These are phyloP conservation scores for Albula glossodonta DNA, from an alignment of 2,113 vertebrate genomes.

Conservation along the genomic window DNA sequence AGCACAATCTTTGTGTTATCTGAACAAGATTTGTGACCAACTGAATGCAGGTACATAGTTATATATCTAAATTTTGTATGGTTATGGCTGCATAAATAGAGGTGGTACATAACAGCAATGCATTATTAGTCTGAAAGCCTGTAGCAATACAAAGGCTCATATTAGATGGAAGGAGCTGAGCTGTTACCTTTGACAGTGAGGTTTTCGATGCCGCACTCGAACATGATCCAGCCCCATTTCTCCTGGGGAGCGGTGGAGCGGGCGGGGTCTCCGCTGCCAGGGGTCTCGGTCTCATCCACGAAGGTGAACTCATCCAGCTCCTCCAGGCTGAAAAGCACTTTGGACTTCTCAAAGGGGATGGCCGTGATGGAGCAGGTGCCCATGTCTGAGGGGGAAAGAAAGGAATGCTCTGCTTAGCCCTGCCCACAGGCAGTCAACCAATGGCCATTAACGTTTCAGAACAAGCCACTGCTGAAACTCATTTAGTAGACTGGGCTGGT, in stretches of 20 bases:
- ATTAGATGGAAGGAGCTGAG: background rate
- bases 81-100: too few species aligned
- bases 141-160: background rate
- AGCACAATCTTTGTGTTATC: too few species aligned
- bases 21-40: too few species aligned
- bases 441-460: too few species aligned
- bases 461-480: too few species aligned
- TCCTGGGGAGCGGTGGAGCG: conserved; percentile 81
- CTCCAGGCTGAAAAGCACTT: conserved; percentile 96
- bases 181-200: conserved; percentile 90
- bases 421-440: background rate
- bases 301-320: conserved; percentile 91
- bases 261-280: conserved; percentile 72
- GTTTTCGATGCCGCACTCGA: conserved; percentile 98
- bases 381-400: conserved; percentile 70
- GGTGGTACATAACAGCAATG: too few species aligned
- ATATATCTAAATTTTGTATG: too few species aligned
- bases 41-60: too few species aligned
- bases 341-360: conserved; percentile 97
- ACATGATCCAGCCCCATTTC: conserved; percentile 99
- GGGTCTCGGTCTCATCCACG: conserved; percentile 88
- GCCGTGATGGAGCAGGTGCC: conserved; percentile 95
- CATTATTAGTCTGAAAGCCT: too few species aligned
- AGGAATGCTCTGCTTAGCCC: background rate
- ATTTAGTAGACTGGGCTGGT: too few species aligned